Base-by-base conservation (phyloP, 2,888 invertebrate species). In the Spodoptera exigua region DNA sequence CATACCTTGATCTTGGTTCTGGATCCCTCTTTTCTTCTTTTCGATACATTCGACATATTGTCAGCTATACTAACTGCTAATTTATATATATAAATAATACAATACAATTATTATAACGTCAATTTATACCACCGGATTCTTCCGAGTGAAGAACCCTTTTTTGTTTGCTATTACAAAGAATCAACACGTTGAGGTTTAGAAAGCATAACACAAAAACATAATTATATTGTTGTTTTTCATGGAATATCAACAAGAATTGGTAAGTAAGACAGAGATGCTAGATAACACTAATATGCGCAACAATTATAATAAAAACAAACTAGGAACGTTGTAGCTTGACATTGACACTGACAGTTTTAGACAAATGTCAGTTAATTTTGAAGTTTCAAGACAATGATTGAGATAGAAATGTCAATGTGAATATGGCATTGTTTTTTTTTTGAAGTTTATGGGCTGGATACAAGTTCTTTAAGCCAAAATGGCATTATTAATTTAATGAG, bases 21-120 rank as follows among this genome's bases (percentile, higher is more conserved):
- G 32, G 93, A 89, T 59, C 93, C 92, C 69, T 94, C 93, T 76
- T 89, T 93, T 83, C 89, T 92, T 76, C 94, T 87, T 77, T 93
- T 95, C n/a, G 95, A 95, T 84, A 95, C 89, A 80, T 90, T 95
- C 13, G 94, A 94, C 95, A 95, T 95, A 10, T 44, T 81, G 56
- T 57, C 56, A 41, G 55, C 55, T 35, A 51, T 75, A 41, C 43
- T 46, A 40, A 14, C 34, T 7, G 34, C 40, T 11, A 39, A 45
- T 13, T 13, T 47, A 18, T 59, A 41, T 66, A 48, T 56, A 55
- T 47, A 41, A 45, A 43, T 1, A 10, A 49, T 17, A 16, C 12
- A 54, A 61, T 59, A 69, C 67, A 72, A 72, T 39, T 74, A 79
- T 64, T 76, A 64, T 48, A 74, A 77, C 75, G 61, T 62, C 64